A percentile compares a stretch with the other conserved stretches of the same genome.
Evolutionary conservation across 2,797 vertebrate genomes (phyloP).

Genomic region (Melanotaenia maccullochi): DNA sequence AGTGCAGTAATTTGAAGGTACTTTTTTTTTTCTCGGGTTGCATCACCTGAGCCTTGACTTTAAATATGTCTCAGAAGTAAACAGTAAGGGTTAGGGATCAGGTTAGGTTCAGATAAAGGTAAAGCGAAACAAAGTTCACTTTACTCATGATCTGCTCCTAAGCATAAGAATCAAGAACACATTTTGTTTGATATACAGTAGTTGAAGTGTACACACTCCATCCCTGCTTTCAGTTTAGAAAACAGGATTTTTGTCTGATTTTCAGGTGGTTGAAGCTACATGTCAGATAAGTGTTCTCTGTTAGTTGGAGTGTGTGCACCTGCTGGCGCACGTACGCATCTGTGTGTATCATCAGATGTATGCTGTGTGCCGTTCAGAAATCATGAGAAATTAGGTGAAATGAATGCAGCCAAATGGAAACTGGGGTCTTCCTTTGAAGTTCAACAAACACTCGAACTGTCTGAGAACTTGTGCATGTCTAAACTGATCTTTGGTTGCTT

Average conservation of each 20-base stretch:
- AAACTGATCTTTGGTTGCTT: slow-evolving; percentile 44
- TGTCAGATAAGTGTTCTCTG: too few species aligned
- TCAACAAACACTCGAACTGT: slow-evolving; percentile 26
- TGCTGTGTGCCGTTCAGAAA: too few species aligned
- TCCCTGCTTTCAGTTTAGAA: slow-evolving; percentile 8
- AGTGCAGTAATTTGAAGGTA: slow-evolving; percentile 15
- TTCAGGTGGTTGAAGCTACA: too few species aligned
- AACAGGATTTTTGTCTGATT: not conserved
- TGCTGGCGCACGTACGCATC: too few species aligned
- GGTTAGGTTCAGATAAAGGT: not conserved
- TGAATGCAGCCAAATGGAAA: slow-evolving; percentile 31
- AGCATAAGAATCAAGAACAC: not conserved
- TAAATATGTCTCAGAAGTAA: not conserved
- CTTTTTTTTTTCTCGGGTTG: slow-evolving; percentile 1
- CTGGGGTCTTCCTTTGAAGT: slow-evolving; percentile 39
- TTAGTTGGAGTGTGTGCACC: too few species aligned
- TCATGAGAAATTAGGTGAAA: not conserved
- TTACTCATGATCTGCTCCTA: not conserved
- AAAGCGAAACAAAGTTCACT: not conserved
- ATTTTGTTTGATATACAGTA: slow-evolving; percentile 19
- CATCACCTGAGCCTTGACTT: not conserved
- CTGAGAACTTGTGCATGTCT: slow-evolving; percentile 10
- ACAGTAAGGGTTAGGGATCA: not conserved
- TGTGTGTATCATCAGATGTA: too few species aligned
- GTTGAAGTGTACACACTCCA: slow-evolving; percentile 19